phyloP scores from a whole-genome alignment of 2,888 invertebrate genomes.

The Seira musarum region DNA sequence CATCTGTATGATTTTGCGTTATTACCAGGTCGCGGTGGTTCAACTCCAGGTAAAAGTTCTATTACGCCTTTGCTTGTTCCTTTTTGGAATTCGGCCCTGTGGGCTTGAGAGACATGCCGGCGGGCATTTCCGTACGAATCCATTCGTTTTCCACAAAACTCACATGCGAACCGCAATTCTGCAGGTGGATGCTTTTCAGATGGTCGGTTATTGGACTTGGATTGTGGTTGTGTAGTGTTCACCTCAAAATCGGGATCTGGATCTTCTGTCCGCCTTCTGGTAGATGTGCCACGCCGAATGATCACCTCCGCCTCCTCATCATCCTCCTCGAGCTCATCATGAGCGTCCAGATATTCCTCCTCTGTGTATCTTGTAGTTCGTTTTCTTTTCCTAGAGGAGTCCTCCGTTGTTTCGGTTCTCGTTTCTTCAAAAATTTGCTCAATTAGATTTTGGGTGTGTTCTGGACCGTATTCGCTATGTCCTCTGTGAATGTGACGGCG shows the following conservation, averaged over 20 bases:
- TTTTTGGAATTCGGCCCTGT: neutral
- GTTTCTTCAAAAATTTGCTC: neutral
- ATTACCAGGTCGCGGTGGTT: neutral
- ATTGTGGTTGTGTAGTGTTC: too few species aligned
- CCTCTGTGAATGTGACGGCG: slow-evolving; percentile 26
- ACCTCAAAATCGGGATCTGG: too few species aligned
- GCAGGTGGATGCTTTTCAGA: neutral
- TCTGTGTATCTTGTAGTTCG: slow-evolving; percentile 18
- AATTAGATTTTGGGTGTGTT: slow-evolving; percentile 42
- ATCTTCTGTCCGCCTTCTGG: neutral
- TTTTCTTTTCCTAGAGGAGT: neutral
- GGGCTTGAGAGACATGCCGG: neutral
- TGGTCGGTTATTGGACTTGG: neutral
- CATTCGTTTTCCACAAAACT: neutral
- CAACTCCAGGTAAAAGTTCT: neutral
- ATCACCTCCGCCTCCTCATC: slow-evolving; percentile 31
- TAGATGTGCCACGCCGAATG: slow-evolving; percentile 1
- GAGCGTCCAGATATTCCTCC: slow-evolving; percentile 2
- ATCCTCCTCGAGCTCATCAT: slow-evolving; percentile 18
- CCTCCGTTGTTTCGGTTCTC: neutral
- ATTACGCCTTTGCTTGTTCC: neutral
- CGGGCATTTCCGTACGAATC: neutral
- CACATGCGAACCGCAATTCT: neutral
- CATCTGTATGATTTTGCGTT: too few species aligned
- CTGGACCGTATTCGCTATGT: slow-evolving; percentile 39